Evolutionary conservation across 2,113 vertebrate species (phyloP).

Genomic region (Bujurquina vittata): DNA sequence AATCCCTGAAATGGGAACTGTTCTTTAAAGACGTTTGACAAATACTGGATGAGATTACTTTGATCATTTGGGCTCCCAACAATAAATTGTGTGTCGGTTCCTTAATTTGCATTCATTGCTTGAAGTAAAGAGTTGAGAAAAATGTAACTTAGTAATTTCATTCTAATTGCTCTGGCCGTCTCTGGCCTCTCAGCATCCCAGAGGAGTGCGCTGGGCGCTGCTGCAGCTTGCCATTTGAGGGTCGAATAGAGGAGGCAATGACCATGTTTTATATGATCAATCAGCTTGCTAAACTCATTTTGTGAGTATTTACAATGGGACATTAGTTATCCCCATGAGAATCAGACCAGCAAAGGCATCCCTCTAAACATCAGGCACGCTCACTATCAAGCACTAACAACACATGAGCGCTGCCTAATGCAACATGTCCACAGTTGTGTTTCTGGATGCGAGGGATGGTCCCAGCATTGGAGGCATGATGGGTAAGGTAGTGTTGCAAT

Average conservation of each 20-base stretch:
- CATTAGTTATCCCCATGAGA: neutral
- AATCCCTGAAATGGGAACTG: slow-evolving; percentile 33
- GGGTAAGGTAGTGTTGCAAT: neutral
- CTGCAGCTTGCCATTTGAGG: neutral
- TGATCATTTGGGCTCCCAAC: neutral
- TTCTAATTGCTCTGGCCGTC: too few relatives aligned
- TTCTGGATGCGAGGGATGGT: neutral
- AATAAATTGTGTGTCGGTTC: neutral
- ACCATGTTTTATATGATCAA: neutral
- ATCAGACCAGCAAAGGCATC: neutral
- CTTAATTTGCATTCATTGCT: neutral
- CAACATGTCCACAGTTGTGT: neutral
- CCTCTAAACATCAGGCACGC: neutral
- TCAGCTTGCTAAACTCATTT: neutral
- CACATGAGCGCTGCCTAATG: neutral
- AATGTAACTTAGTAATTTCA: neutral
- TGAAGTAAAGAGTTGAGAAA: neutral
- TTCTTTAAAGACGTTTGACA: neutral
- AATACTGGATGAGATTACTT: neutral
- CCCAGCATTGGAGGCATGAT: neutral
- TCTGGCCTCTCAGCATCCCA: neutral
- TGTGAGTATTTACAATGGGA: neutral
- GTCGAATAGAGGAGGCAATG: neutral
- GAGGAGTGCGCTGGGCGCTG: neutral
- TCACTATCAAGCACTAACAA: too few relatives aligned